Evolutionary conservation across 1,140 invertebrate species (phyloP).

Genomic region (Aphis gossypii): DNA sequence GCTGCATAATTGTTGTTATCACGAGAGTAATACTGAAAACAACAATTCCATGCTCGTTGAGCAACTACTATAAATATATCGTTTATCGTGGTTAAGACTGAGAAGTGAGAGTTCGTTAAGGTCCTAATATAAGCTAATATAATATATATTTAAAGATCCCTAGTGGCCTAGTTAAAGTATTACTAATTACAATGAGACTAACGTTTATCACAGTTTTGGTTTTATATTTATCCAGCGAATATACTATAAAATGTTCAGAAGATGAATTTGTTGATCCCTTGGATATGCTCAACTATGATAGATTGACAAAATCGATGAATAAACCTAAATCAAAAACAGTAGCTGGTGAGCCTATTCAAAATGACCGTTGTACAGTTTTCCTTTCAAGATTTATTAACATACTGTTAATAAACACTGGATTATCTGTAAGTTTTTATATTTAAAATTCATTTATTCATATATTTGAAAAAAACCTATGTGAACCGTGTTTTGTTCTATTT

Average conservation of each 20-base stretch:
- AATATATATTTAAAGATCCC: too few species aligned
- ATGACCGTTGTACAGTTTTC: slow-evolving; percentile 34
- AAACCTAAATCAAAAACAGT: neutral
- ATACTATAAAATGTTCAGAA: neutral
- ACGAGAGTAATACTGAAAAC: too few species aligned
- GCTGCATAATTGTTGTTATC: too few species aligned
- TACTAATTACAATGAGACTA: neutral
- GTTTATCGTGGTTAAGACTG: too few species aligned
- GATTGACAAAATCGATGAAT: slow-evolving; percentile 21
- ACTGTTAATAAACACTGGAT: slow-evolving; percentile 7
- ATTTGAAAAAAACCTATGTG: neutral
- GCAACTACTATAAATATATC: too few species aligned
- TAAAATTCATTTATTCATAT: neutral
- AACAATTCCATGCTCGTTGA: too few species aligned
- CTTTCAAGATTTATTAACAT: slow-evolving; percentile 40
- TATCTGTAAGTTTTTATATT: slow-evolving; percentile 1
- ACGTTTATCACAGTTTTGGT: neutral
- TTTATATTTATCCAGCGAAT: neutral
- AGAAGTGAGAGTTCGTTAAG: too few species aligned
- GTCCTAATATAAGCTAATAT: too few species aligned
- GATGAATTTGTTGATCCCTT: neutral
- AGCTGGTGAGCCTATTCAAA: neutral
- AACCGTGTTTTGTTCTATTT: neutral
- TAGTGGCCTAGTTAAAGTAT: neutral
- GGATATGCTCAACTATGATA: slow-evolving; percentile 47